Base-by-base conservation (phyloP, 2,888 invertebrate genomes). In the Odontothrips loti region DNA sequence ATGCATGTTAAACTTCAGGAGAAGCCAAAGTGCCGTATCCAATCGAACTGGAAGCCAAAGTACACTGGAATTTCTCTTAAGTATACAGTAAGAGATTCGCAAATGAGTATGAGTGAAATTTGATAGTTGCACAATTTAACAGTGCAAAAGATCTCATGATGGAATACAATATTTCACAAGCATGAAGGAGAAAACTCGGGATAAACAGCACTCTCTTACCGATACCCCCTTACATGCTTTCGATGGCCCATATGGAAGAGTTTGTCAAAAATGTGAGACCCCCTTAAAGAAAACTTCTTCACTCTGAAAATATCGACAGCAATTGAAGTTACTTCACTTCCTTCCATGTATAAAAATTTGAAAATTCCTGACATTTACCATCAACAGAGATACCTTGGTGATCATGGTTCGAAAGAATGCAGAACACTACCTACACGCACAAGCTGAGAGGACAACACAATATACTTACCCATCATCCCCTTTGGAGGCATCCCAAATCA, bases 401-500 rank as follows among this genome's bases (percentile, higher is more conserved):
- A 27, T 75, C 27, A 1, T 0, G 27, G 68, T 27, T 75, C 2
- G 10, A 75, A 27, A 27, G 27, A 27, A 27, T 27, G 68, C 68
- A 75, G 68, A 27, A 27, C 27, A 11, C 68, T 75, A 27, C 68
- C 68, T 75, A 27, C 68, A 23, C 68, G 23, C 68, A 75, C 9
- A 75, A 27, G 27, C 68, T 75, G 12, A 23, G 27, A 17, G 0
- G 27, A 27, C 27, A 27, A 23, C 0, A 11, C 68, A 58, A 20
- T 75, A 27, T 47, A 85, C 87, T 84, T 86, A 91, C 91, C 90
- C 90, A 82, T 90, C 89, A 83, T 91, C 91, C n/a, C 89, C 90
- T 82, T 88, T 87, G 51, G 87, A 87, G 80, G 92, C 92, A 85
- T 95, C 94, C 95, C 96, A 96, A 47, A 92, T 90, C 63, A 96